Percentiles rank a stretch among this genome's conserved stretches.
phyloP scores from a whole-genome alignment of 2,888 invertebrate genomes.

The Norana najaformis region DNA sequence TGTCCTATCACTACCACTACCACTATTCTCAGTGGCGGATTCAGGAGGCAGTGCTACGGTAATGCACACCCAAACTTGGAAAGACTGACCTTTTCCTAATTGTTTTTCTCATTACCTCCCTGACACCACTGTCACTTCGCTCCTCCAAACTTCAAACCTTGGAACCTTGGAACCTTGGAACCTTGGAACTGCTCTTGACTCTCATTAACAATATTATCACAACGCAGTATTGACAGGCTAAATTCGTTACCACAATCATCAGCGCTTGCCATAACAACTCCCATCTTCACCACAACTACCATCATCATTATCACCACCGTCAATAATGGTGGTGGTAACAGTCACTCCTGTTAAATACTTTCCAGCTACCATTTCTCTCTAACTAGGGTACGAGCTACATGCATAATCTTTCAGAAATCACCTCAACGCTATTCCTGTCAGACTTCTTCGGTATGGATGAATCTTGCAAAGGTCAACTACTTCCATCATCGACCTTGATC shows the following conservation, averaged over 20 bases:
- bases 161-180: no score
- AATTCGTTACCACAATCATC: no score
- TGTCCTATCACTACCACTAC: no score
- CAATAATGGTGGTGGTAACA: not conserved
- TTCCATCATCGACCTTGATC: not conserved
- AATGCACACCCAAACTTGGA: no score
- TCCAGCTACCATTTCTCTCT: not conserved
- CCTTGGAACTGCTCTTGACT: no score
- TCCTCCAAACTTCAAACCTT: not conserved
- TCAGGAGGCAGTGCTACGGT: no score
- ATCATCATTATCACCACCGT: not conserved
- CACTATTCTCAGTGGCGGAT: no score
- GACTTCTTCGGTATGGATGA: not conserved
- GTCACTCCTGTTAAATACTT: not conserved
- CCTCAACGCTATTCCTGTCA: not conserved
- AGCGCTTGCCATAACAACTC: not conserved
- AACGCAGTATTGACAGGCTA: not conserved
- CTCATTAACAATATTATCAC: not conserved
- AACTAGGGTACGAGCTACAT: not conserved
- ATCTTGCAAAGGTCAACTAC: not conserved
- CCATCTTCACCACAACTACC: not conserved
- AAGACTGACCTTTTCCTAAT: no score
- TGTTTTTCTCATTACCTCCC: not conserved
- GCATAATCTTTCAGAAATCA: not conserved
- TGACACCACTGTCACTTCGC: not conserved